Base-by-base conservation (phyloP, 2,797 vertebrate species). In the Anolis apletophallus region DNA sequence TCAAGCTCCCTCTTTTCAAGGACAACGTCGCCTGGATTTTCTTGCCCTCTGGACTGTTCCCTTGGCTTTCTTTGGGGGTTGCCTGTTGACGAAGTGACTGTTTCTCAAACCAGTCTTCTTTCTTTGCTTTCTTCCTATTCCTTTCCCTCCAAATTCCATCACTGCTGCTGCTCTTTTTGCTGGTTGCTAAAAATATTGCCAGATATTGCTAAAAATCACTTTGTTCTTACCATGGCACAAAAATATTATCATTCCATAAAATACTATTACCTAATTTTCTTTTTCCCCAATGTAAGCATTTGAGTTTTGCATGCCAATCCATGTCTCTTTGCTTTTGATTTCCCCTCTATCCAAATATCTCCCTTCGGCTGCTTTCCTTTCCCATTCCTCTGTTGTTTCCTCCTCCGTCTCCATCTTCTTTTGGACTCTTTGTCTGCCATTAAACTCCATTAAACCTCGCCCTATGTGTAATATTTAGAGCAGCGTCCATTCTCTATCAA, bases 1-100 rank as follows among this genome's bases (percentile, higher is more conserved):
- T n/a, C 11, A 77, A 76, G 12, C 61, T n/a, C 29, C 72, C 23
- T 7, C 61, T 82, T 46, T 77, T 77, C 80, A 82, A 82, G 80
- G 80, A 69, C 61, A 82, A 34, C 26, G 59, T 72, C 50, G 72
- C n/a, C 64, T 74, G 1, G 26, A 26, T 29, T 40, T 8, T 4
- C 12, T 17, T 10, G 17, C 16, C 19, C 14, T 13, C 26, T 59
- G 21, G 5, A 40, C 13, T 81, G 23, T 68, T 57, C 34, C 16
- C 19, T 64, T 29, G 26, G 61, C 59, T 76, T 69, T 46, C 55
- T 29, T 40, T 23, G 36, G 14, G 68, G 21, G 26, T 57, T n/a
- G 50, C 11, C 34, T 46, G 19, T 71, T 55, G 69, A 87, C 74
- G 26, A 68, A 59, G 29, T 50, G 34, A 59, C 21, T 68, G 26